Base-by-base conservation (phyloP, 2,888 invertebrate species). In the Eucriotettix oculatus region DNA sequence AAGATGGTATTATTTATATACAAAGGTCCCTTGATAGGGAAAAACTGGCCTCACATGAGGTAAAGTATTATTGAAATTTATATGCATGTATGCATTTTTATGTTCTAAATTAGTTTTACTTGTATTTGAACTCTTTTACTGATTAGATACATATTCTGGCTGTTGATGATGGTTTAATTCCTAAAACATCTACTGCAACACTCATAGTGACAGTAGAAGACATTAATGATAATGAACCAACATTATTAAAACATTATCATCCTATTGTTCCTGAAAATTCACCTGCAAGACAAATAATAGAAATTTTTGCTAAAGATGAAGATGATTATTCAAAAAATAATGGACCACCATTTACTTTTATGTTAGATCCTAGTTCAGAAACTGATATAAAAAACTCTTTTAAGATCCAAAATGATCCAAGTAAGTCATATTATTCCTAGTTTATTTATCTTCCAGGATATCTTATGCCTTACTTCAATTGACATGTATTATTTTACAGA, bases 341-440 rank as follows among this genome's bases (percentile, higher is more conserved):
- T 65, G 78, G 78, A 41, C 77, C 78, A 41, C 78, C 78, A 10
- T 79, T 78, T 72, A 68, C 75, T 66, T 69, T 79, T 73, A 67
- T 72, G 65, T 67, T 78, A 69, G 75, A 75, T 66, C 74, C 75
- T 5, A 74, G 73, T 61, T 73, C 74, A 12, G 72, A 71, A 16
- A 75, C 75, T 65, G 73, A 74, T 29, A 75, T 76, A 54, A 73
- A 75, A 61, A 71, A 75, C 48, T 74, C 75, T 55, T 77, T 81
- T 68, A 74, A 74, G 65, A 75, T 80, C 59, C 74, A 74, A 58
- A 78, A 79, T 68, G 75, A 77, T 68, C 75, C 74, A 60, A 75
- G 76, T 77, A 67, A 69, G 73, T 82, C n/a, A 81, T 80, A 29
- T 29, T 29, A 29, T n/a, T n/a, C n/a, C n/a, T n/a, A n/a, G 7